A percentile compares a stretch with the other conserved stretches of the same genome.
Evolutionary conservation across 2,888 invertebrate genomes (phyloP).

Genomic region (Lasioglossum pauxillum): DNA sequence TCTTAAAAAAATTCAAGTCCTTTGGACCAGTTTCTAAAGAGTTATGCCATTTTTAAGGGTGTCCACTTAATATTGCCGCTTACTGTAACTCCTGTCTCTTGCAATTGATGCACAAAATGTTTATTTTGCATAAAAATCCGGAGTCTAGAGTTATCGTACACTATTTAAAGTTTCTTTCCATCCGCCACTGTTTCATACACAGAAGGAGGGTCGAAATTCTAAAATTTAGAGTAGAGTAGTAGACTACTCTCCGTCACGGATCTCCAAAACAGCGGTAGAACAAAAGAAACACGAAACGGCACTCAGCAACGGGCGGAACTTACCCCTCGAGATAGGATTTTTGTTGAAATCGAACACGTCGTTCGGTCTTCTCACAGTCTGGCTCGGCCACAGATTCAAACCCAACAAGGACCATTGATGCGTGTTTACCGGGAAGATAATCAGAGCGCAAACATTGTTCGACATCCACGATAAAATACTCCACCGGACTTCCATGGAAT

Average conservation of each 20-base stretch:
- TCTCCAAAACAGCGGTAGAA: background rate
- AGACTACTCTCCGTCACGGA: background rate
- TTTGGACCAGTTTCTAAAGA: too few relatives aligned
- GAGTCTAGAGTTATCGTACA: too few relatives aligned
- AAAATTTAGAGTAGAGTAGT: background rate
- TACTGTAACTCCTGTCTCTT: too few relatives aligned
- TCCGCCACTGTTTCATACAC: background rate
- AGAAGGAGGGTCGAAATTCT: background rate
- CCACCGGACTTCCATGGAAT: slow-evolving; percentile 23
- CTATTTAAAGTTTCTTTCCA: background rate
- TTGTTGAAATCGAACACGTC: slow-evolving; percentile 20
- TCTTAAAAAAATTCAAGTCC: too few relatives aligned
- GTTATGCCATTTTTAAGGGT: too few relatives aligned
- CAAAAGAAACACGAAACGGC: slow-evolving; percentile 16
- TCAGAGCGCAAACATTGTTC: slow-evolving; percentile 41
- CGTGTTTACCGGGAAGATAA: slow-evolving; percentile 49
- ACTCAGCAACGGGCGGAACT: slow-evolving; percentile 16
- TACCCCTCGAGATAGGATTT: slow-evolving; percentile 59
- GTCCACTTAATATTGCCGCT: too few relatives aligned
- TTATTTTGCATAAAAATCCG: too few relatives aligned
- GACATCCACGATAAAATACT: slow-evolving; percentile 31
- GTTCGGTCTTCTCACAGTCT: slow-evolving; percentile 15
- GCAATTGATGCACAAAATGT: too few relatives aligned
- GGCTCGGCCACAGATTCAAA: slow-evolving; percentile 48
- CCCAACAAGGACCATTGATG: slow-evolving; percentile 65